Conservation (phyloP, 2,797 vertebrate species). For the Spinus olivaceus region DNA sequence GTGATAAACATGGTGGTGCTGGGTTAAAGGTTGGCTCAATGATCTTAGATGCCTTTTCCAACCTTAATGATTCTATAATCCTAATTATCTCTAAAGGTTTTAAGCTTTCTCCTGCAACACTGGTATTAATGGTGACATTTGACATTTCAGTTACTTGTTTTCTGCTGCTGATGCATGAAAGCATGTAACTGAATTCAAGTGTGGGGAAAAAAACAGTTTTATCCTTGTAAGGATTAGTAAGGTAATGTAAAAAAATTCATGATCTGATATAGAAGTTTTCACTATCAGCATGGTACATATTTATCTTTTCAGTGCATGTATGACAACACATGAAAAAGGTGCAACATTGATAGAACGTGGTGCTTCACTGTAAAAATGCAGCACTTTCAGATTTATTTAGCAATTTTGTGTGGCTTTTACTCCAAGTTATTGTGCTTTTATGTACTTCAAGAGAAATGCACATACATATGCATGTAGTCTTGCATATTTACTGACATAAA, state of each 20-base stretch:
- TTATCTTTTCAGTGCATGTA: not conserved
- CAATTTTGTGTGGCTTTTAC: not conserved
- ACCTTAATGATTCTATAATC: not conserved
- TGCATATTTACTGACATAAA: not conserved
- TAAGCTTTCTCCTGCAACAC: not conserved
- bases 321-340: not conserved
- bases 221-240: not conserved
- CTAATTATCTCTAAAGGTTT: not conserved
- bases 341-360: not conserved
- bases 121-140: not conserved
- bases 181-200: not conserved
- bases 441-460: not conserved
- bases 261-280: not conserved
- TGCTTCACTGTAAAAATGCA: not conserved
- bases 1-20: not conserved
- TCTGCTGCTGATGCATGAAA: not conserved
- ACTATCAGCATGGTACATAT: not conserved
- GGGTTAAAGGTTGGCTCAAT: not conserved
- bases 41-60: not conserved
- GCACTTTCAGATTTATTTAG: not conserved
- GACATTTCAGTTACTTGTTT: not conserved
- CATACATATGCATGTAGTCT: accelerated
- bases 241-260: not conserved
- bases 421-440: not conserved
- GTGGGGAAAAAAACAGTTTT: not conserved